Conservation (phyloP, 1,140 invertebrate species). For the Pseudobourletiella spinata region DNA sequence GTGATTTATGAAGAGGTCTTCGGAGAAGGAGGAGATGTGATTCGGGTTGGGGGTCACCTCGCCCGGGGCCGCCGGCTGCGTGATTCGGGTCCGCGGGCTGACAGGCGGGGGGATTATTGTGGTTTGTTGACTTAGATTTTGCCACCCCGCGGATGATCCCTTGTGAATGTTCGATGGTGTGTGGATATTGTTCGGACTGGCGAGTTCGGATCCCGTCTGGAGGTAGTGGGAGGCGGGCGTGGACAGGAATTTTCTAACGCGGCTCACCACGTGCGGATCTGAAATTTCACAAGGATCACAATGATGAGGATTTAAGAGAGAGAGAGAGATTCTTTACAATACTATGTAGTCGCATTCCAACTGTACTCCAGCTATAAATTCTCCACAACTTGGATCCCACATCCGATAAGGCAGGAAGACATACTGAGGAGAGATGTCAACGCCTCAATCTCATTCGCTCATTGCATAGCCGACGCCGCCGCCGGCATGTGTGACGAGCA, state of each 20-base stretch:
- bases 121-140: not conserved
- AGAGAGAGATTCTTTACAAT: too few species aligned
- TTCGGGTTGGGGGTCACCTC: constrained; percentile 10
- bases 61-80: too few species aligned
- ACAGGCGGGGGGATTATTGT: not conserved
- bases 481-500: too few species aligned
- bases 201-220: constrained; percentile 2
- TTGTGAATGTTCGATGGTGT: not conserved
- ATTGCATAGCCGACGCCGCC: too few species aligned
- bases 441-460: too few species aligned
- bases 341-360: too few species aligned
- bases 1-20: constrained; percentile 35
- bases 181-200: not conserved
- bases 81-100: constrained; percentile 1
- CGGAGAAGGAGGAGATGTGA: constrained; percentile 28
- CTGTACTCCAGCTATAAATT: too few species aligned
- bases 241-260: constrained; percentile 62
- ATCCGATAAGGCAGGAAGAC: too few species aligned
- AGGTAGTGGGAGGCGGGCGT: constrained; percentile 38
- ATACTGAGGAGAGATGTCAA: too few species aligned
- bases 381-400: too few species aligned
- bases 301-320: too few species aligned
- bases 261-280: constrained; percentile 78
- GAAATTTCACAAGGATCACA: too few species aligned
- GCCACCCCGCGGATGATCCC: not conserved